These are phyloP conservation scores for Ischnus inquisitorius DNA, from an alignment of 2,888 invertebrate genomes.

Conservation along the genomic window DNA sequence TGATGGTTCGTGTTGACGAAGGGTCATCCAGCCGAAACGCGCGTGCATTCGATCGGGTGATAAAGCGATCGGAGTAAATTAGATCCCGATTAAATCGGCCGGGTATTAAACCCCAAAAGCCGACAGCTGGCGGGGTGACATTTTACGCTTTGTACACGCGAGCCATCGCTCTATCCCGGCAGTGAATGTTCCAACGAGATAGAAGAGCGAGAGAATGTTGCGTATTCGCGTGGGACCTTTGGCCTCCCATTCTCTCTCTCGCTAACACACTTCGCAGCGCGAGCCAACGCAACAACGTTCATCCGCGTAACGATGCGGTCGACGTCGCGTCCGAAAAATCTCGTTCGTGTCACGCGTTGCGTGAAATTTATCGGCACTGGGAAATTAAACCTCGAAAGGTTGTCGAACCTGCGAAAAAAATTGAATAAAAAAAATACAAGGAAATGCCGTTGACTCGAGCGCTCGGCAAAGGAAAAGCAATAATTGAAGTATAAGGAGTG, in stretches of 20 bases:
- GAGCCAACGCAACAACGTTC: conserved; percentile 60
- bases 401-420: not conserved
- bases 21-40: conserved; percentile 25
- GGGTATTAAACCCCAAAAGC: conserved; percentile 72
- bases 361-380: conserved; percentile 1
- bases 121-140: conserved; percentile 69
- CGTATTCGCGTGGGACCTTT: conserved; percentile 44
- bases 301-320: conserved; percentile 74
- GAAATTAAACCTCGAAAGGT: not conserved
- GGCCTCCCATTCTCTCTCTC: conserved; percentile 57
- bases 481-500: not conserved
- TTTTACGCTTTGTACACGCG: conserved; percentile 71
- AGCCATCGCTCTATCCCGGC: conserved; percentile 32
- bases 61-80: conserved; percentile 60
- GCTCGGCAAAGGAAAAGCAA: not conserved
- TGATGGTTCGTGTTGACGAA: not conserved
- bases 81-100: conserved; percentile 73
- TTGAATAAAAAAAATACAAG: not conserved
- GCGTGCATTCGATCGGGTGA: conserved; percentile 44
- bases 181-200: conserved; percentile 18
- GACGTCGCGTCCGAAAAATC: conserved; percentile 44
- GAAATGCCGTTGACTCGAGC: not conserved
- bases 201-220: conserved; percentile 21
- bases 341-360: conserved; percentile 32
- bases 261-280: conserved; percentile 50